Conservation (phyloP, 1,140 invertebrate species). For the Drosophila pseudoobscura region DNA sequence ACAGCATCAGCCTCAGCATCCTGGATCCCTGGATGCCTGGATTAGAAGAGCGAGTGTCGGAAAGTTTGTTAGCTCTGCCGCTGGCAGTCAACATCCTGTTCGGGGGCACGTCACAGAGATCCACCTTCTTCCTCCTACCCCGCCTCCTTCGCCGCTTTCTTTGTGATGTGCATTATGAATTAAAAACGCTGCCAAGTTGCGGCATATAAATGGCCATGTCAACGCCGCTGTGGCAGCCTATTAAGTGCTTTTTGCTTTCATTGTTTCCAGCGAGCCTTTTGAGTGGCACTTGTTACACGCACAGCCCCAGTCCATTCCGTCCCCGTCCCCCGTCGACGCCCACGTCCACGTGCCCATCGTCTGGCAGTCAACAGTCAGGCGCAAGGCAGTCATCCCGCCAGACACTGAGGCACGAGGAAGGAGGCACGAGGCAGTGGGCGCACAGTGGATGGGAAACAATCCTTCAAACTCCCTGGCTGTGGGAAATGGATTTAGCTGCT, state of each 20-base stretch:
- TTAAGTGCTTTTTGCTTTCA: conserved; percentile 62
- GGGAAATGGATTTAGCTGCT: conserved; percentile 46
- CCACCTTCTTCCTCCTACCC: background rate
- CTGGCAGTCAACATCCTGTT: conserved; percentile 41
- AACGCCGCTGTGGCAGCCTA: conserved; percentile 56
- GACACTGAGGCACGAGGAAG: conserved; percentile 9
- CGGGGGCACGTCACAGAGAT: conserved; percentile 20
- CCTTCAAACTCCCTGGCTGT: conserved; percentile 9
- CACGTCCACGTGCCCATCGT: background rate
- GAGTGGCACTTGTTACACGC: conserved; percentile 71
- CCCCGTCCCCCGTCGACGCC: no score
- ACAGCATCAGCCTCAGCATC: conserved; percentile 4
- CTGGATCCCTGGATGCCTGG: conserved; percentile 4
- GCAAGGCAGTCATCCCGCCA: background rate
- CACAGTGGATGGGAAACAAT: background rate
- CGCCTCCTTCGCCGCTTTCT: background rate
- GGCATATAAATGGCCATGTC: conserved; percentile 65
- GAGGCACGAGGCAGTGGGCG: conserved; percentile 18
- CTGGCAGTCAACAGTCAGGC: conserved; percentile 3
- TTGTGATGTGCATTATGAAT: conserved; percentile 62
- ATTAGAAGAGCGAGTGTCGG: conserved; percentile 40
- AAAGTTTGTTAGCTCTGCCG: conserved; percentile 38
- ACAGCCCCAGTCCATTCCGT: conserved; percentile 4
- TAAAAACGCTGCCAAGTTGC: conserved; percentile 62
- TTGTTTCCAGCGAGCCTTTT: conserved; percentile 49